These are phyloP conservation scores for Ecliptopera silaceata DNA, from an alignment of 2,888 invertebrate species.

Conservation along the genomic window DNA sequence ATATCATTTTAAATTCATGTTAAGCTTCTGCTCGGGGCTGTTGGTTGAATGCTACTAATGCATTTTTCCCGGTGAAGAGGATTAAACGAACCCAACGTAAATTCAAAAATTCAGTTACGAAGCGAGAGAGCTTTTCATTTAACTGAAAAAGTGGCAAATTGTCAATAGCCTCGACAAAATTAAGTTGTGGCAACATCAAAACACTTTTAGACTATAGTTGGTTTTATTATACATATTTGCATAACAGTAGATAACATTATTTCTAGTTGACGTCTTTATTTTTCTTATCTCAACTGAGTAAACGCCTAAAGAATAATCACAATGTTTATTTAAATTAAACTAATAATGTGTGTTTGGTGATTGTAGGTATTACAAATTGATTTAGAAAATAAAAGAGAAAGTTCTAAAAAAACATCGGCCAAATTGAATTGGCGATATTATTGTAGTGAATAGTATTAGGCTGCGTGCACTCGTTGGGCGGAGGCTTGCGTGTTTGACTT, in stretches of 20 bases:
- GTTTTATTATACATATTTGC: constrained; percentile 11
- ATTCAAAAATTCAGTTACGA: constrained; percentile 13
- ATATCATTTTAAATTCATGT: constrained; percentile 39
- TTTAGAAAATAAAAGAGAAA: neutral
- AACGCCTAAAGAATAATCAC: too few species aligned
- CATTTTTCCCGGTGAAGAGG: constrained; percentile 30
- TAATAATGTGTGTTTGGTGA: too few species aligned
- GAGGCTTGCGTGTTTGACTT: constrained; percentile 73
- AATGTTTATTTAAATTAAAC: too few species aligned
- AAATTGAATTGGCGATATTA: constrained; percentile 42
- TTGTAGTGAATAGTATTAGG: constrained; percentile 51
- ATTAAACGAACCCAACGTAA: constrained; percentile 26
- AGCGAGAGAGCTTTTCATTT: constrained; percentile 11
- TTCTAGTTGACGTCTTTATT: too few species aligned
- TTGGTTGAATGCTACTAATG: constrained; percentile 29
- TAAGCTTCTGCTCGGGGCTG: constrained; percentile 26
- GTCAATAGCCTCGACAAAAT: constrained; percentile 1
- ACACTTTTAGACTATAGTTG: neutral
- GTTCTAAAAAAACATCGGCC: constrained; percentile 25
- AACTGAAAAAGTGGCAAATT: constrained; percentile 11
- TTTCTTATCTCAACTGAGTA: too few species aligned
- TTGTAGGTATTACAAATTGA: neutral
- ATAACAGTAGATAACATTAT: neutral
- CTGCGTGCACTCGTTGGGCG: constrained; percentile 48
- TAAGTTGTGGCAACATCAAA: neutral